Evolutionary conservation across 2,113 vertebrate species (phyloP), one percentile per base, ranked within the genome.

Genomic region (Formicarius rufipectus): DNA sequence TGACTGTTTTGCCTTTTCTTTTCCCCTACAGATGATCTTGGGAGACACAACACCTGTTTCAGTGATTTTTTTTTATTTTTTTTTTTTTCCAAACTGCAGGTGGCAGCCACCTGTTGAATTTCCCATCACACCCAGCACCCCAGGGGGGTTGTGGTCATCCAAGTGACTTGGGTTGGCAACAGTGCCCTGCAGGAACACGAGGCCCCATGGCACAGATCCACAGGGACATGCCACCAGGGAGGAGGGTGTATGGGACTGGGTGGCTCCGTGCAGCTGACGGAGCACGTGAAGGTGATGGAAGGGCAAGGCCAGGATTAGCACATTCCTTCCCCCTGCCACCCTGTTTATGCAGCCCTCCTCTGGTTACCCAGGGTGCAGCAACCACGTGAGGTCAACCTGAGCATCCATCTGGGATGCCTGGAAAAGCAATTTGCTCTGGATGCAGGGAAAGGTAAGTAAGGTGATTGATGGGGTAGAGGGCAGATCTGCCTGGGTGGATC

Each of bases 211-310:
- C 90, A 68, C 28, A 0, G 52, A 1, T 93, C 87, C 93, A 77
- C 6, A 14, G 67, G 78, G 64, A 86, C 83, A 63, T 88, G 85
- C 94, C 87, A 42, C 18, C 1, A 0, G 55, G 23, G 24, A 3
- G 2, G 37, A 66, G 86, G 64, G 56, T 14, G 64, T 44, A 68
- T 3, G 1, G 76, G 64, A 87, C 87, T 6, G 10, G 39, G 64
- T 2, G 37, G 58, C 40, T 67, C 58, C 55, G 22, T 0, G 2
- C 79, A 93, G 96, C 92, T 94, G 90, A 88, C 44, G 1, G 92
- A 92, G 83, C 90, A 81, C 45, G 17, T 90, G 96, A 68, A 95
- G 92, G 88, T 74, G 90, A 64, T 88, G 92, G 93, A 90, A 94
- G 90, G 95, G 90, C 90, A 95, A 2, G 30, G 33, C 63, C 90